phyloP scores from a whole-genome alignment of 2,888 invertebrate genomes.

The Pseudeuparius sepicola region DNA sequence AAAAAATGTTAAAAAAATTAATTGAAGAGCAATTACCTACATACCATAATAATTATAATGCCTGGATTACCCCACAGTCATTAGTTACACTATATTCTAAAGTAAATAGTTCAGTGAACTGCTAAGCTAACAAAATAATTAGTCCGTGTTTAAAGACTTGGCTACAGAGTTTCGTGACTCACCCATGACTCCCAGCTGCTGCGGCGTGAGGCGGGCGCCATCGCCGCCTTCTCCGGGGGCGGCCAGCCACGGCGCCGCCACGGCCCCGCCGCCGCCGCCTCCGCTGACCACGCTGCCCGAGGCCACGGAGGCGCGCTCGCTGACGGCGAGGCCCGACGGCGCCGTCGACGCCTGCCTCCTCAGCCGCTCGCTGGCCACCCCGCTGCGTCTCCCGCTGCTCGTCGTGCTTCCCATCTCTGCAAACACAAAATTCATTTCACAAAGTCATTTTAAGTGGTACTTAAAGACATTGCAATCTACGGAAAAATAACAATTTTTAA shows the following conservation, averaged over 20 bases:
- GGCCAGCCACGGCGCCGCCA: too few species aligned
- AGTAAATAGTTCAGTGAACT: too few species aligned
- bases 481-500: too few species aligned
- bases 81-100: too few species aligned
- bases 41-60: too few species aligned
- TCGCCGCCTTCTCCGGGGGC: constrained; percentile 21
- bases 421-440: constrained; percentile 15
- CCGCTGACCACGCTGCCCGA: constrained; percentile 53
- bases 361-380: constrained; percentile 38
- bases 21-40: too few species aligned
- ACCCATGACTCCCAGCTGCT: constrained; percentile 86
- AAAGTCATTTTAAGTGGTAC: constrained; percentile 1
- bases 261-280: constrained; percentile 31
- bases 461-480: too few species aligned
- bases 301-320: constrained; percentile 55
- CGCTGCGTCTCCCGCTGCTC: constrained; percentile 53
- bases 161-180: too few species aligned
- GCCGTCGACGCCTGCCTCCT: constrained; percentile 42
- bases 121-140: too few species aligned
- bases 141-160: too few species aligned
- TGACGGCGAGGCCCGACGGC: constrained; percentile 47
- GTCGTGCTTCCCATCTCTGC: constrained; percentile 53
- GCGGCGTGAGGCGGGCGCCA: constrained; percentile 60
- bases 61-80: too few species aligned
- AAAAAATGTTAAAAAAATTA: too few species aligned